A percentile compares a stretch with the other conserved stretches of the same genome.
Evolutionary conservation across 2,797 vertebrate genomes (phyloP).

Genomic region (Calcarius lapponicus): DNA sequence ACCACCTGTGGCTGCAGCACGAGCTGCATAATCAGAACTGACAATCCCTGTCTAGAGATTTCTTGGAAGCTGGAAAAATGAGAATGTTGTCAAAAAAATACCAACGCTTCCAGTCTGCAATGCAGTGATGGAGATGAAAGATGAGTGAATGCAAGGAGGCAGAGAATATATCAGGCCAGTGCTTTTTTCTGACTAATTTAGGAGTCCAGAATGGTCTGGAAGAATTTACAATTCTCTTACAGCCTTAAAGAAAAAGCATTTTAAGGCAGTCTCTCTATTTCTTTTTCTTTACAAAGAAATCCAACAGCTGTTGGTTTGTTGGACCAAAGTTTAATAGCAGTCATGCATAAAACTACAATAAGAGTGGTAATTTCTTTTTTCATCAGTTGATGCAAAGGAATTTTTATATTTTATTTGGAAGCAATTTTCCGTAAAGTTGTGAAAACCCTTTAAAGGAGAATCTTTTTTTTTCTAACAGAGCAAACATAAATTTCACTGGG

Average conservation of each 20-base stretch:
- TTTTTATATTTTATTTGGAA: background rate
- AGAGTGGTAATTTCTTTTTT: background rate
- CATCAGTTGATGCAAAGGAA: background rate
- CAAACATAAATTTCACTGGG: background rate
- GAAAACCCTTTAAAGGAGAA: background rate
- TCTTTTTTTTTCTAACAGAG: background rate
- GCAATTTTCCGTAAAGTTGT: background rate
- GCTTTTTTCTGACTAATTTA: constrained; percentile 20
- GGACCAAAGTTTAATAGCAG: background rate
- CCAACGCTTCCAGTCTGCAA: background rate
- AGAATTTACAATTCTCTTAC: background rate
- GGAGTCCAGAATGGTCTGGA: background rate
- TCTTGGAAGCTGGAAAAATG: background rate
- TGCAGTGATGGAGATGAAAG: constrained; percentile 21
- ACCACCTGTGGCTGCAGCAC: background rate
- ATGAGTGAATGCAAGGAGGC: background rate
- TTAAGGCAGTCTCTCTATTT: background rate
- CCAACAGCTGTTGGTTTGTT: background rate
- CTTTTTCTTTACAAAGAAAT: background rate
- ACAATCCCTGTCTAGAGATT: background rate
- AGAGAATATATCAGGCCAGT: background rate
- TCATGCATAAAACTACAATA: background rate
- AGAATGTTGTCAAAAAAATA: constrained; percentile 6
- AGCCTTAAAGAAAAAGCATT: background rate
- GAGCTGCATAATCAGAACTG: background rate